These are phyloP conservation scores for Hipposideros armiger DNA, from an alignment of 2,113 vertebrate genomes.

Conservation along the genomic window DNA sequence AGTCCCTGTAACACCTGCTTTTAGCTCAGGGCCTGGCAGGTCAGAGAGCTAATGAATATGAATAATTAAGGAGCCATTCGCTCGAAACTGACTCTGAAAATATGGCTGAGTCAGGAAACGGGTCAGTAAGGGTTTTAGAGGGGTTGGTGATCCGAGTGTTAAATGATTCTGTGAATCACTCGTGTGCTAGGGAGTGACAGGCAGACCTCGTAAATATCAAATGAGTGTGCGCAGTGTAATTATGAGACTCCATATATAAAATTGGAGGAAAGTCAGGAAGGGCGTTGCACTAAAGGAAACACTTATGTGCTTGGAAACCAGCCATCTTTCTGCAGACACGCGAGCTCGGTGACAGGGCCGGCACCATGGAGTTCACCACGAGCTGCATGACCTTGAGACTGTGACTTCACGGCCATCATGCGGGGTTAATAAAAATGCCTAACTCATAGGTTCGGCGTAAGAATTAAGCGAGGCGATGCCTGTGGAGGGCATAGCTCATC, in stretches of 20 bases:
- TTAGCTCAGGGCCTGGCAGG: background rate
- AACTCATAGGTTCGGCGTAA: background rate
- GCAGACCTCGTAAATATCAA: slow-evolving; percentile 11
- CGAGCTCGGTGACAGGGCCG: background rate
- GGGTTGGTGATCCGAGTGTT: background rate
- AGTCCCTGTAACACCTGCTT: slow-evolving; percentile 10
- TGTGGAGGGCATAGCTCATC: background rate
- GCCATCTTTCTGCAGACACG: background rate
- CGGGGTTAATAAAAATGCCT: background rate
- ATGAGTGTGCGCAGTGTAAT: background rate
- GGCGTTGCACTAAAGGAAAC: slow-evolving; percentile 43
- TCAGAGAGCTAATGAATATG: slow-evolving; percentile 4
- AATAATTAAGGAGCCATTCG: slow-evolving; percentile 25
- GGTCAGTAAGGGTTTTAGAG: background rate
- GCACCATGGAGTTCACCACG: background rate
- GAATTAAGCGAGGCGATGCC: background rate
- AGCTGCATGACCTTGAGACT: background rate
- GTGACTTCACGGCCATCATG: background rate
- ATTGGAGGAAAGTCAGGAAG: background rate
- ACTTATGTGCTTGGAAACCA: background rate
- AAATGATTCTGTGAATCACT: slow-evolving; percentile 17
- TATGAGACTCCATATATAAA: slow-evolving; percentile 34
- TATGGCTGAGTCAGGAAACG: slow-evolving; percentile 13
- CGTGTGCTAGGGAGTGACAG: background rate
- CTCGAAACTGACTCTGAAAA: slow-evolving; percentile 16